Evolutionary conservation across 2,113 vertebrate species (phyloP), one percentile per base, ranked within the genome.

Genomic region (Charina bottae): DNA sequence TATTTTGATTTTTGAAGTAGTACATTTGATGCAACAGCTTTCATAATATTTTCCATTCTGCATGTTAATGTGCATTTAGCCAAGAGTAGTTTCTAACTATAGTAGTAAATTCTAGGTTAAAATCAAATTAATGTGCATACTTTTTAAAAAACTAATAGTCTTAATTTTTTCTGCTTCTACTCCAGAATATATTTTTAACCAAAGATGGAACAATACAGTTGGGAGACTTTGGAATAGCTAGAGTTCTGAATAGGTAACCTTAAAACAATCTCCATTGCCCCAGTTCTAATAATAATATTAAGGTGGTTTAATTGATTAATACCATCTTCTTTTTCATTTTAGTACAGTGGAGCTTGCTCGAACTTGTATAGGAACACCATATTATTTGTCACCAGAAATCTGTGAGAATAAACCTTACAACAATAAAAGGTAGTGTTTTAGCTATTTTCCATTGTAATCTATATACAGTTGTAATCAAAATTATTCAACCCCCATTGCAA

Each of bases 391-490:
- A 0, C 99, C 99, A 91, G 99, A 99, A 97, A 99, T 99, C 93
- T 99, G 99, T 93, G 99, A 99, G 97, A 99, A 99, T 94, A 99
- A 99, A 95, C 99, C 99, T 42, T 99, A 99, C 96, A 99, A 99
- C 97, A 99, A 99, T 96, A 99, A 99, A 97, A 99, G 99, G 99
- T 99, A 98, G 78, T 86, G 0, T 94, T 94, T 86, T 95, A 92
- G 23, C n/a, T 58, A 7, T 33, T 89, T 46, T 55, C 8, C 21
- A 19, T 54, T 90, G 10, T 49, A 55, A 56, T 56, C 37, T 56
- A n/a, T 2, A 55, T 62, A n/a, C n/a, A n/a, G n/a, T n/a, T n/a
- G n/a, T n/a, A n/a, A n/a, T n/a, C n/a, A n/a, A n/a, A n/a, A n/a
- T n/a, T n/a, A n/a, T n/a, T n/a, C n/a, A n/a, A n/a, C n/a, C n/a